Evolutionary conservation across 2,888 invertebrate species (phyloP).

Genomic region (Gerris lacustris): DNA sequence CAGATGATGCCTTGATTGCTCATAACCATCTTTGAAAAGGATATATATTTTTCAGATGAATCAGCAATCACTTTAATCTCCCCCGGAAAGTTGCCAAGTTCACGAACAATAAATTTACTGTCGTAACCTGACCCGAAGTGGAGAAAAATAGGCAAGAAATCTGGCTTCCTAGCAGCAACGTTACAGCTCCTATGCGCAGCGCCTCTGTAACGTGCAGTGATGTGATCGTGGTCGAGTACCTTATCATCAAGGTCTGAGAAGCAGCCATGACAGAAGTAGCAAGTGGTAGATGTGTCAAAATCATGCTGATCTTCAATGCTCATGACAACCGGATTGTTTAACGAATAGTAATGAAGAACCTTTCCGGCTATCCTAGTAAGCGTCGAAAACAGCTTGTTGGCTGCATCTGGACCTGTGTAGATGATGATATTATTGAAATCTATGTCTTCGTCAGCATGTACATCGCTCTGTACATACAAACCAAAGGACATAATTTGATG

Average conservation of each 20-base stretch:
- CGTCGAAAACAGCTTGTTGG: neutral
- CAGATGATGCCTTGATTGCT: neutral
- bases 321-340: neutral
- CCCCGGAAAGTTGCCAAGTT: constrained; percentile 28
- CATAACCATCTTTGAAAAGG: constrained; percentile 7
- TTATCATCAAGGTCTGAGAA: neutral
- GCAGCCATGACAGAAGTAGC: neutral
- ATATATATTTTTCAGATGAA: constrained; percentile 33
- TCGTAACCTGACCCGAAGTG: constrained; percentile 24
- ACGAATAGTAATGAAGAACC: neutral
- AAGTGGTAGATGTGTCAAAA: neutral
- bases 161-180: constrained; percentile 31
- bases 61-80: constrained; percentile 31
- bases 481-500: neutral
- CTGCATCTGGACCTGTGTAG: constrained; percentile 3
- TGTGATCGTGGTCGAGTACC: constrained; percentile 32
- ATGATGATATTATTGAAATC: neutral
- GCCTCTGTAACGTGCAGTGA: constrained; percentile 31
- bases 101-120: constrained; percentile 27
- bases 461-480: neutral
- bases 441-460: neutral
- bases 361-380: neutral
- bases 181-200: constrained; percentile 32
- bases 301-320: neutral
- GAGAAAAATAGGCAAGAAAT: constrained; percentile 33